phyloP scores from a whole-genome alignment of 2,113 vertebrate species.

The Hoplias malabaricus region DNA sequence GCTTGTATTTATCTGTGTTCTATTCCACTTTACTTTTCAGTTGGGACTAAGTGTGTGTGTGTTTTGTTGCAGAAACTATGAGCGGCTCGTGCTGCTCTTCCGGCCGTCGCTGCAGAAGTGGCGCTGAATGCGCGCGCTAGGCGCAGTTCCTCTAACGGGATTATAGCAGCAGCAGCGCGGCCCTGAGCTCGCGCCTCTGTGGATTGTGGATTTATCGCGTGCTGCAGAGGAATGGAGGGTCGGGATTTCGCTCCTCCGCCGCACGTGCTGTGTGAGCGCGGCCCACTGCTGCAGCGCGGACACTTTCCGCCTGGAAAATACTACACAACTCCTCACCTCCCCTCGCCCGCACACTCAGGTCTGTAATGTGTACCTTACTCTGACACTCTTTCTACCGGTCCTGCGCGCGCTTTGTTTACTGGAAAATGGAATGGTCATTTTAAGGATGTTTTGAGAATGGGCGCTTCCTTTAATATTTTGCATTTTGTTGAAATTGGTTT shows the following conservation, averaged over 20 bases:
- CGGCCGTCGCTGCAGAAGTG: slow-evolving; percentile 65
- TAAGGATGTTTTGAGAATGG: slow-evolving; percentile 61
- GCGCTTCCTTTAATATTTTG: slow-evolving; percentile 11
- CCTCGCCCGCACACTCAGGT: slow-evolving; percentile 95
- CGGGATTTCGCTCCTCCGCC: slow-evolving; percentile 92
- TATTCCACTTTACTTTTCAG: slow-evolving; percentile 7
- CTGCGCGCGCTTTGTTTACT: slow-evolving; percentile 52
- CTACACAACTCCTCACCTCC: slow-evolving; percentile 88
- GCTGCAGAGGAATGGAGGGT: slow-evolving; percentile 84
- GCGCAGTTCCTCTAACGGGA: slow-evolving; percentile 76
- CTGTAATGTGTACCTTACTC: slow-evolving; percentile 3
- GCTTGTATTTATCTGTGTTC: slow-evolving; percentile 4
- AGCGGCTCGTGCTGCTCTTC: slow-evolving; percentile 71
- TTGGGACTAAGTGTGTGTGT: slow-evolving; percentile 53
- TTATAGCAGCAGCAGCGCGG: slow-evolving; percentile 74
- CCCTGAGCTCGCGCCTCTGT: slow-evolving; percentile 69
- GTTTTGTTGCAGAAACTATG: slow-evolving; percentile 74
- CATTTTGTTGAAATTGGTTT: not conserved
- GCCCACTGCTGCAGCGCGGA: slow-evolving; percentile 84
- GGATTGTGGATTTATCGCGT: slow-evolving; percentile 79
- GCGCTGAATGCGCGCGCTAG: slow-evolving; percentile 69
- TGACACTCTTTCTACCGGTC: not conserved
- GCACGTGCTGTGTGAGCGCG: slow-evolving; percentile 88
- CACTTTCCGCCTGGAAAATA: slow-evolving; percentile 92
- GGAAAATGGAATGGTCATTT: slow-evolving; percentile 49